Evolutionary conservation across 2,888 invertebrate genomes (phyloP), one percentile per base, ranked within the genome.

Genomic region (Heteropelma amictum): DNA sequence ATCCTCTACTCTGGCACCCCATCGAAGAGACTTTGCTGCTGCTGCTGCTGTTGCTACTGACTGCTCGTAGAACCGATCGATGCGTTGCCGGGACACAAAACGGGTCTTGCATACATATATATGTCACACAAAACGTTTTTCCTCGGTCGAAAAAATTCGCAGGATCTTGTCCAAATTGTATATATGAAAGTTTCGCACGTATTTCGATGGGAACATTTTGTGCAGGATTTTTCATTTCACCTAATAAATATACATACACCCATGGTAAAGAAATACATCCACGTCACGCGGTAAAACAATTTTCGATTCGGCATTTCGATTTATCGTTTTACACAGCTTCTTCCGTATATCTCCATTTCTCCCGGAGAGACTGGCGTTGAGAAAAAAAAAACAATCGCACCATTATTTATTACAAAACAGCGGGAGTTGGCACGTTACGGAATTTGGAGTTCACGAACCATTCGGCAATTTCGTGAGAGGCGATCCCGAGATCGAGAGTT

Each of bases 31-130:
- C 58, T 61, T 60, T 47, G 38, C 51, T 51, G 63, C 47, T 49
- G 35, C 56, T 30, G 38, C 51, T 51, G 63, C 47, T 49, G 35
- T 51, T 30, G 63, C 69, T 75, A 42, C 73, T 72, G 26, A 28
- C 63, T 67, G 77, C 56, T 70, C 77, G 58, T 60, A 73, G 72
- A 68, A 77, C 30, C 74, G 74, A 75, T 75, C 74, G 65, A 67
- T 71, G 61, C 71, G 71, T 67, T 71, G 74, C 74, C 74, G 79
- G 80, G 79, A 81, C 77, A 73, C 73, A 73, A 60, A 63, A 73
- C 72, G 60, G 45, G 45, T 1, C 33, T n/a, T 14, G 14, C 17
- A 38, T 26, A 28, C 7, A 6, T 56, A 10, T 17, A 40, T 4
- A 26, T 21, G 14, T 7, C 12, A 23, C 1, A 12, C 17, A 19